A percentile compares a stretch with the other conserved stretches of the same genome.
Evolutionary conservation across 2,113 vertebrate species (phyloP).

Genomic region (Gnathonemus longibarbis): DNA sequence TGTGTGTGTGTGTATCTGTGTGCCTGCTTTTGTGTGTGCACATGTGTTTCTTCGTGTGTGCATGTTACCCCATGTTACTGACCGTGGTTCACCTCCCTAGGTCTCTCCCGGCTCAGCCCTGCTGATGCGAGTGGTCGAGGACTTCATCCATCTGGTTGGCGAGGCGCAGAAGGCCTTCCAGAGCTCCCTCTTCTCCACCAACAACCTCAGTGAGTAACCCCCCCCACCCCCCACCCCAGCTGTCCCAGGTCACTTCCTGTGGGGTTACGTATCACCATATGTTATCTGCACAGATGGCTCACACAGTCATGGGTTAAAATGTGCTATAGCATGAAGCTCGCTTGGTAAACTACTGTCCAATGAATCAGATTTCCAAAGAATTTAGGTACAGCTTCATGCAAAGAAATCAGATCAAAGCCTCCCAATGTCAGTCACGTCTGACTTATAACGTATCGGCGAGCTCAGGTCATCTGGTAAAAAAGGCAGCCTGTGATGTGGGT

Average conservation of each 20-base stretch:
- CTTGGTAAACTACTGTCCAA: not conserved
- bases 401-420: not conserved
- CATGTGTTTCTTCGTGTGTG: not conserved
- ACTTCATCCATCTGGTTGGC: constrained; percentile 94
- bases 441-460: not conserved
- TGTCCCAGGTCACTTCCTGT: not conserved
- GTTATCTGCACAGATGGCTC: not conserved
- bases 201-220: constrained; percentile 80
- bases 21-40: not conserved
- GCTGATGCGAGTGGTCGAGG: constrained; percentile 92
- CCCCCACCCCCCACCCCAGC: not conserved
- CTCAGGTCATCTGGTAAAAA: not conserved
- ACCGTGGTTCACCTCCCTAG: constrained; percentile 43
- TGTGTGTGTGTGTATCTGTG: not conserved
- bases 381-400: not conserved
- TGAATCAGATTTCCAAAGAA: not conserved
- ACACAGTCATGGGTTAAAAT: not conserved
- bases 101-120: constrained; percentile 85
- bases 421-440: not conserved
- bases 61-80: not conserved
- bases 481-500: too few relatives aligned
- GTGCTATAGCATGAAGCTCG: not conserved
- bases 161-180: constrained; percentile 85
- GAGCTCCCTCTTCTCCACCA: constrained; percentile 90
- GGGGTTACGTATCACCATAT: not conserved